phyloP scores from a whole-genome alignment of 2,113 vertebrate genomes.

The Oophaga pumilio region DNA sequence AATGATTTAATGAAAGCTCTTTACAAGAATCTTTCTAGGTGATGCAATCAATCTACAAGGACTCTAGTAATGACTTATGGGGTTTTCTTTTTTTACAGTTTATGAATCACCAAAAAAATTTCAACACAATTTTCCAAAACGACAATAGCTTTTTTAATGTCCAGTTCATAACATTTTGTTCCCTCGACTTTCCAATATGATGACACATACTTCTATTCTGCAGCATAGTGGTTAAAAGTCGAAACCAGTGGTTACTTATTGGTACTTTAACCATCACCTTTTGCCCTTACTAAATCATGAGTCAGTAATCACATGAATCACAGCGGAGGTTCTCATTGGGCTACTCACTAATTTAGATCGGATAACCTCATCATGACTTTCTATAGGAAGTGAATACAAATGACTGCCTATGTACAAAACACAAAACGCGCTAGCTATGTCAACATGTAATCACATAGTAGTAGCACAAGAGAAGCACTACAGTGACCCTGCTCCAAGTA shows the following conservation, averaged over 20 bases:
- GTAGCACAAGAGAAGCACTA: neutral
- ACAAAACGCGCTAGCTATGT: neutral
- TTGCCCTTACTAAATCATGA: neutral
- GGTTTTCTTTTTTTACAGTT: neutral
- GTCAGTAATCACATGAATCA: constrained; percentile 15
- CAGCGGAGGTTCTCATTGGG: neutral
- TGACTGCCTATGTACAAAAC: constrained; percentile 8
- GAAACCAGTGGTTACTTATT: constrained; percentile 17
- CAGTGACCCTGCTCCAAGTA: neutral
- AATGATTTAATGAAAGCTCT: neutral
- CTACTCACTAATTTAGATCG: neutral
- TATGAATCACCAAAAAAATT: neutral
- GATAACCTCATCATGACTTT: constrained; percentile 14
- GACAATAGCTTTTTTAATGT: neutral
- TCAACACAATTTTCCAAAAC: neutral
- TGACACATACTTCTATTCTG: neutral
- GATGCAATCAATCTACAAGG: neutral
- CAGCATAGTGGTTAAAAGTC: neutral
- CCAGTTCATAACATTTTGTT: neutral
- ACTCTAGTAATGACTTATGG: neutral
- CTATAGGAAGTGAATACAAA: constrained; percentile 1
- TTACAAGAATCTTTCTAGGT: neutral
- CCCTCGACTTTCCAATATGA: neutral
- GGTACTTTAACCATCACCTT: neutral
- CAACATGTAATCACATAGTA: neutral